Evolutionary conservation across 2,888 invertebrate genomes (phyloP).

Genomic region (Xanthorhoe designata): DNA sequence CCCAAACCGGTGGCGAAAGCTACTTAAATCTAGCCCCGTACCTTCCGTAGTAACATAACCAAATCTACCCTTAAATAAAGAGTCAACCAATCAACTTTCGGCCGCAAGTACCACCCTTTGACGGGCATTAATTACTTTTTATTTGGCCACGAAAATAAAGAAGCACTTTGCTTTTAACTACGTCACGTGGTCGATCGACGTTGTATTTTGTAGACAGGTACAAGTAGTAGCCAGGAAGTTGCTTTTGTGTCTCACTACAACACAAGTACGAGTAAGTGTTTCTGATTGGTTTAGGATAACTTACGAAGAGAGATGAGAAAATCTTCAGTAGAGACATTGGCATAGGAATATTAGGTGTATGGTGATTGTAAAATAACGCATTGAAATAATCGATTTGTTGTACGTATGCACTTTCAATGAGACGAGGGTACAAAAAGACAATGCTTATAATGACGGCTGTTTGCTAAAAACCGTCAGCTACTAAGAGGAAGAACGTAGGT

Average conservation of each 20-base stretch:
- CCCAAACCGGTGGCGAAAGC: background rate
- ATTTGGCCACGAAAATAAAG: constrained; percentile 43
- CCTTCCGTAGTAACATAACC: constrained; percentile 6
- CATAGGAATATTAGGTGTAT: too few species aligned
- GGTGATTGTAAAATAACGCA: too few species aligned
- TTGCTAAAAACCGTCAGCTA: too few species aligned
- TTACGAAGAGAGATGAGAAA: too few species aligned
- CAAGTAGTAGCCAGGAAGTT: background rate
- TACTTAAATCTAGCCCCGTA: background rate
- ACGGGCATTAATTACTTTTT: constrained; percentile 71
- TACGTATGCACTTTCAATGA: too few species aligned
- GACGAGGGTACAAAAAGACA: too few species aligned
- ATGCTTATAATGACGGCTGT: too few species aligned
- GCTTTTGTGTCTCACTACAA: background rate
- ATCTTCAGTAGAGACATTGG: too few species aligned
- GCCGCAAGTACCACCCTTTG: constrained; percentile 61
- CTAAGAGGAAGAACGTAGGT: too few species aligned
- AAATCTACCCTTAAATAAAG: constrained; percentile 51
- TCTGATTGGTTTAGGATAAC: too few species aligned
- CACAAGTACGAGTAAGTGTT: too few species aligned
- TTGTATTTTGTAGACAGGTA: background rate
- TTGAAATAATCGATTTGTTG: too few species aligned
- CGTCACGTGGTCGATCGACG: background rate
- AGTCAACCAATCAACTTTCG: constrained; percentile 64
- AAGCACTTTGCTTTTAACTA: constrained; percentile 25